These are phyloP conservation scores for Atethmia centrago DNA, from an alignment of 2,888 invertebrate genomes.

Conservation along the genomic window DNA sequence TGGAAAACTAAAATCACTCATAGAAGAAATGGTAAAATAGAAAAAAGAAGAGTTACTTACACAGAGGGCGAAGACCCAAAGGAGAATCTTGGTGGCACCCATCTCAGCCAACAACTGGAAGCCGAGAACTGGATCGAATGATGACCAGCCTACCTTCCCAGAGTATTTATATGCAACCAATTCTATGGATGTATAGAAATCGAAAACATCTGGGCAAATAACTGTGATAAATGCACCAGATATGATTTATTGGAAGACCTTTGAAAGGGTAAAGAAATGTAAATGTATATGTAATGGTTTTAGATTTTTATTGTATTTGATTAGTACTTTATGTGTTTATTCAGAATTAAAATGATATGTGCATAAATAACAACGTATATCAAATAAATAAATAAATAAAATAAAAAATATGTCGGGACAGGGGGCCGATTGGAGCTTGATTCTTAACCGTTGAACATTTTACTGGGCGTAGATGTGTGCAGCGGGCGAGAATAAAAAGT, in stretches of 20 bases:
- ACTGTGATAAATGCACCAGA: not conserved
- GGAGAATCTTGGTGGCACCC: not conserved
- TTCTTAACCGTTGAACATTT: too few relatives aligned
- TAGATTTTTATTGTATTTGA: conserved; percentile 5
- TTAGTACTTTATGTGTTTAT: not conserved
- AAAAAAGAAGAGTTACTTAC: conserved; percentile 22
- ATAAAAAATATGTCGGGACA: too few relatives aligned
- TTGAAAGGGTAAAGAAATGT: not conserved
- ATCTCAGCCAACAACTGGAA: conserved; percentile 18
- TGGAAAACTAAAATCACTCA: too few relatives aligned
- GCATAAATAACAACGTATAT: too few relatives aligned
- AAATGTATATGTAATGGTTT: not conserved
- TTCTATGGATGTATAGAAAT: conserved; percentile 19
- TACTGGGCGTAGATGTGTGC: too few relatives aligned
- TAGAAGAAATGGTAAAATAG: not conserved
- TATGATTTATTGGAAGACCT: conserved; percentile 23
- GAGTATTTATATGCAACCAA: conserved; percentile 21
- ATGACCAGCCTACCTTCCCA: not conserved
- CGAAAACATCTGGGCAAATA: conserved; percentile 30
- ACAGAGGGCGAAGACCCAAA: conserved; percentile 2
- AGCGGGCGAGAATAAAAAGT: too few relatives aligned
- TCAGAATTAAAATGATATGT: too few relatives aligned
- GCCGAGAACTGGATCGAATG: conserved; percentile 30
- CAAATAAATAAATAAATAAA: too few relatives aligned
- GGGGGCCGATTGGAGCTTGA: too few relatives aligned